These are phyloP conservation scores for Zygogramma bicolorata DNA, from an alignment of 2,888 invertebrate genomes.

Conservation along the genomic window DNA sequence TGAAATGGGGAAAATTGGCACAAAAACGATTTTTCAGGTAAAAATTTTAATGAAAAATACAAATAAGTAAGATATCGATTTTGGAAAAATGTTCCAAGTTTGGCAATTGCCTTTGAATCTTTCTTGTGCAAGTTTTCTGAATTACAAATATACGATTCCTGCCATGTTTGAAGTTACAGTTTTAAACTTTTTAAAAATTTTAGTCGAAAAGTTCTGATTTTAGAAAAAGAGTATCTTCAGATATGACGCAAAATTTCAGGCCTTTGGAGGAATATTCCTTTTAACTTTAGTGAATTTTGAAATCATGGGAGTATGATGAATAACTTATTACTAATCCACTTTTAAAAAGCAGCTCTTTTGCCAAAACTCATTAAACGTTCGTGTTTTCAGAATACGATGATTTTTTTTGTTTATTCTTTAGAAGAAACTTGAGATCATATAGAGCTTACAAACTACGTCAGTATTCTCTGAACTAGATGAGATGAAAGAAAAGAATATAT, in stretches of 20 bases:
- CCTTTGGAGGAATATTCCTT: background rate
- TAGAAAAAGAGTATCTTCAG: constrained; percentile 36
- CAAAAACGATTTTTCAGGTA: constrained; percentile 5
- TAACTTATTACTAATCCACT: background rate
- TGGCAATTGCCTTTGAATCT: no score
- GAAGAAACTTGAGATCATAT: no score
- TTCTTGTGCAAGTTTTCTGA: constrained; percentile 27
- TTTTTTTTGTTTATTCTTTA: no score
- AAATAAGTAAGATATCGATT: no score
- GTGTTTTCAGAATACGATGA: no score
- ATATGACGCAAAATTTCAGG: constrained; percentile 28
- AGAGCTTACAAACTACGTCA: no score
- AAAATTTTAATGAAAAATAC: no score
- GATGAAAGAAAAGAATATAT: no score
- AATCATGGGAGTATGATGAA: background rate
- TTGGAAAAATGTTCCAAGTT: no score
- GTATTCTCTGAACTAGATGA: no score
- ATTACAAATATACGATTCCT: constrained; percentile 27
- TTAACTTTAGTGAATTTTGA: background rate
- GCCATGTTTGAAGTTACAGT: constrained; percentile 47
- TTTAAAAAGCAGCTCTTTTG: background rate
- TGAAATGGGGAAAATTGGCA: background rate
- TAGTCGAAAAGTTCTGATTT: constrained; percentile 3
- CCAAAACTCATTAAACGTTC: background rate
- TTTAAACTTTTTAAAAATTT: constrained; percentile 39